These are phyloP conservation scores for Choloepus hoffmanni DNA, from an alignment of 2,113 vertebrate genomes.

Conservation along the genomic window DNA sequence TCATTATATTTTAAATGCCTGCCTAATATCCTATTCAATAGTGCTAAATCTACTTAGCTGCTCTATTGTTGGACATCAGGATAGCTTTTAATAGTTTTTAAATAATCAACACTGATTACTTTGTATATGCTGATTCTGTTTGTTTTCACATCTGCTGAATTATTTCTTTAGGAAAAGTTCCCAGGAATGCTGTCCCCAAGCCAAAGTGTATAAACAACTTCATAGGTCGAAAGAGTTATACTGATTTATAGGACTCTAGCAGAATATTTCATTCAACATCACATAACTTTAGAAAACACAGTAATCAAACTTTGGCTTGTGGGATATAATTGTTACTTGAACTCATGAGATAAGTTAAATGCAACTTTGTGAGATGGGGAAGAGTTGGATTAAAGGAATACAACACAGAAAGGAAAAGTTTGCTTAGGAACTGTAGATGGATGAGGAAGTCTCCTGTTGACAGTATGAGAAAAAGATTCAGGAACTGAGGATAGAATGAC, in stretches of 20 bases:
- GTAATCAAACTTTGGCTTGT: background rate
- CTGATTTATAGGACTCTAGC: background rate
- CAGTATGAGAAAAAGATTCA: background rate
- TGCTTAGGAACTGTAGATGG: background rate
- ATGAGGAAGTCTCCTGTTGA: background rate
- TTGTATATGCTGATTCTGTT: background rate
- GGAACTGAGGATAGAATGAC: background rate
- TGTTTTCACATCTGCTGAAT: constrained; percentile 54
- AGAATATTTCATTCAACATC: constrained; percentile 18
- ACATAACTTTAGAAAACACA: background rate
- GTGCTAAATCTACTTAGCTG: background rate
- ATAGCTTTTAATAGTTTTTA: background rate
- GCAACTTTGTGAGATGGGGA: background rate
- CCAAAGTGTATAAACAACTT: background rate
- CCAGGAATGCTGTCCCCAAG: background rate
- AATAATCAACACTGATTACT: background rate
- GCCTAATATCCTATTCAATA: background rate
- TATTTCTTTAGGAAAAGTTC: constrained; percentile 39
- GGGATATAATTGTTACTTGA: constrained; percentile 31
- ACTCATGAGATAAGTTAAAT: background rate
- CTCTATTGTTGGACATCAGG: background rate
- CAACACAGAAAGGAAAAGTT: background rate
- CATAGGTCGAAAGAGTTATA: background rate
- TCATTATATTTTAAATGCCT: background rate
- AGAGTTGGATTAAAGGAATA: background rate